A percentile compares a stretch with the other conserved stretches of the same genome.
phyloP scores from a whole-genome alignment of 1,140 invertebrate species.

The Mycetomoellerius zeteki region DNA sequence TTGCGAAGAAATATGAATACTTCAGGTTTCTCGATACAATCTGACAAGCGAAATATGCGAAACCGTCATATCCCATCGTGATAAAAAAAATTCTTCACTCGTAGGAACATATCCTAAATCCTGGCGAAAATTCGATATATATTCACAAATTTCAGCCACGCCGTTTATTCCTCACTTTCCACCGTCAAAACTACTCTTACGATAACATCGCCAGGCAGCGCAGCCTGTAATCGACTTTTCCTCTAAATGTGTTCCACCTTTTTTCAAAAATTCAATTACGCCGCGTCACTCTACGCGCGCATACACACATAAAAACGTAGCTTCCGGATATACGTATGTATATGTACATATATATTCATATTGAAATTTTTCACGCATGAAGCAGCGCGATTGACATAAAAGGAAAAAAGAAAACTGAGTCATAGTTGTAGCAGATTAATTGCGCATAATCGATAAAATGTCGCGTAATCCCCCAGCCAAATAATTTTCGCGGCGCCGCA shows the following conservation, averaged over 20 bases:
- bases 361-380: conserved; percentile 6
- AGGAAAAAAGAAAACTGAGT: neutral
- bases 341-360: neutral
- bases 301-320: conserved; percentile 25
- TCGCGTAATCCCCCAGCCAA: neutral
- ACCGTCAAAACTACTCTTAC: conserved; percentile 54
- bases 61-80: neutral
- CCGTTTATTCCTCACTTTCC: conserved; percentile 57
- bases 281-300: conserved; percentile 35
- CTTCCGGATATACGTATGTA: neutral
- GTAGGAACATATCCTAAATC: conserved; percentile 18
- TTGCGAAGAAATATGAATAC: conserved; percentile 21
- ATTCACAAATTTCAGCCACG: conserved; percentile 48
- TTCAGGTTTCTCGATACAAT: neutral
- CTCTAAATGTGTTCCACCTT: conserved; percentile 58
- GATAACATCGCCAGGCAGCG: conserved; percentile 51
- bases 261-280: conserved; percentile 62
- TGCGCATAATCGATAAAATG: conserved; percentile 17
- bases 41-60: conserved; percentile 14
- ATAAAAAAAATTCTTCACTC: conserved; percentile 10
- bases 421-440: conserved; percentile 25
- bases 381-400: conserved; percentile 7
- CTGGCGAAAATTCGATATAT: conserved; percentile 51
- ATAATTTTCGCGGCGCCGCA: conserved; percentile 7
- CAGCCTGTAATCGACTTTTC: conserved; percentile 61